Evolutionary conservation across 2,113 vertebrate genomes (phyloP), one percentile per base, ranked within the genome.

Genomic region (Carassius auratus): DNA sequence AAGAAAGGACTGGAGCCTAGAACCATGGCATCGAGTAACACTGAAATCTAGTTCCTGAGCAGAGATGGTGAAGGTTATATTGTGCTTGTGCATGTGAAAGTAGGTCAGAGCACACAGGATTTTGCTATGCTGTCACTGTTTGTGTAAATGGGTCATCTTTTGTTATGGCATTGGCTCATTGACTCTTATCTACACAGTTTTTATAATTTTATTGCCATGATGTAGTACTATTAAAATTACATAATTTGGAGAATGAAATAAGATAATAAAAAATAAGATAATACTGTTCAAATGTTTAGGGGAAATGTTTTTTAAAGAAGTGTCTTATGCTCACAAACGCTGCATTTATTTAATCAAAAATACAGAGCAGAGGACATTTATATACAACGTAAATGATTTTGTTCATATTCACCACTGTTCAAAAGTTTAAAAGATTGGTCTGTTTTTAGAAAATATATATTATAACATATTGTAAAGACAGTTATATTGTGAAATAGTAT

Each of bases 131-230:
- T n/a, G 30, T 21, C 21, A 80, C 13, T 64, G 78, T 48, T 19
- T 30, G 38, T 30, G 78, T 66, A 81, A 81, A 64, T 48, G 38
- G 59, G 59, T 48, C 78, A 64, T 66, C 21, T 48, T 81, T 81
- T 66, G 57, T 61, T 23, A 62, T 23, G 55, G 1, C 48, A 55
- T 52, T 30, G 48, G 7, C 75, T 55, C 75, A 76, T 19, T 8
- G 15, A 55, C 48, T 33, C 45, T 52, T 33, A 33, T 55, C 74
- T 76, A 33, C 1, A 52, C 48, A 30, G 14, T 73, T 12, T 69
- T 19, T 69, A 69, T 23, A 48, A 74, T 21, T 15, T 48, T 26
- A 50, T 50, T 75, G 71, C 50, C 23, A 55, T 76, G 3, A 76
- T 76, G n/a, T 52, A 55, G 23, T 52, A 76, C 74, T 10, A 2